Evolutionary conservation across 1,140 invertebrate genomes (phyloP), one percentile per base, ranked within the genome.

Genomic region (Ectropis grisescens): DNA sequence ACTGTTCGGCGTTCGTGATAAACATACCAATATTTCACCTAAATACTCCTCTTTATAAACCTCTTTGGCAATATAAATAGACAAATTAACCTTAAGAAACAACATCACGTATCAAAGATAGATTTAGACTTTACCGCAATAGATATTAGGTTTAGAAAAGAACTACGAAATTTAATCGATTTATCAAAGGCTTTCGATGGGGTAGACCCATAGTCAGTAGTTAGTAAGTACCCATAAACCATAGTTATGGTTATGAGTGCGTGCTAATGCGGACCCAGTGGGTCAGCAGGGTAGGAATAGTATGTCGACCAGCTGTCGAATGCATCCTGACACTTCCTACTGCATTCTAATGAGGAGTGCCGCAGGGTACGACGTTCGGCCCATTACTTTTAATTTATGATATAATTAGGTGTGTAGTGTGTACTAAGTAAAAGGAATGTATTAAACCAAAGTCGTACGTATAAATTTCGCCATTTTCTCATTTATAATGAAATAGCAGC

Each of bases 231-330:
- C 19, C 38, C 33, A 42, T 50, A 43, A 52, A 54, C 23, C 33
- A 6, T 29, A 19, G 32, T 25, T 54, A 51, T 54, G 38, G 33
- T 44, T 38, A 39, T 31, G 41, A 42, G 54, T 50, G 45, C 48
- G 49, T 50, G 49, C 45, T 61, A 58, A 58, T 54, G 54, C 47
- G 46, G 36, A 13, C n/a, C n/a, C 40, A 58, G 54, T 66, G 36
- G 64, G 67, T 71, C 54, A 71, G 34, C 38, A 55, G 58, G 54
- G 42, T 57, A 46, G 16, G 37, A 31, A 39, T 41, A 44, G 47
- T 33, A 50, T 44, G 40, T 33, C 24, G 13, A 32, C 24, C 30
- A 33, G 24, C n/a, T 22, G 29, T 35, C 24, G 8, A 16, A 11
- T 28, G 37, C 38, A 45, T 55, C 52, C 52, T 55, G 43, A 33